phyloP scores from a whole-genome alignment of 2,888 invertebrate genomes.

The Stenotaenia linearis region DNA sequence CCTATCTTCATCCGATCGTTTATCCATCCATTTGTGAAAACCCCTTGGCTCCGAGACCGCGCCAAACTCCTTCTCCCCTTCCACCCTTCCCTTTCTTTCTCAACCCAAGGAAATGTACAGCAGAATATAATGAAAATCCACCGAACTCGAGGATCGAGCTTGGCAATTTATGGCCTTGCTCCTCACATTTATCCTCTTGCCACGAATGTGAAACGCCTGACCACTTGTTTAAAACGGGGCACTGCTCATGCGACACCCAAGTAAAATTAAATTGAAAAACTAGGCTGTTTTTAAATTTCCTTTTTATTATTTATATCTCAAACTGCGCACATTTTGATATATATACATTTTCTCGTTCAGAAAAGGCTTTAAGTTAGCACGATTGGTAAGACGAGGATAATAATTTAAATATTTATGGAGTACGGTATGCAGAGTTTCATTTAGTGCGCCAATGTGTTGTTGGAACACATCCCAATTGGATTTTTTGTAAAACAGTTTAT shows the following conservation, averaged over 20 bases:
- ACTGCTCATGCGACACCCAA: neutral
- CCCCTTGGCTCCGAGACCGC: neutral
- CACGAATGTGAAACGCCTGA: neutral
- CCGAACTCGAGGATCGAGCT: neutral
- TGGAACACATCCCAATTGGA: no score
- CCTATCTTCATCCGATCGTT: constrained; percentile 11
- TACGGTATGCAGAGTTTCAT: no score
- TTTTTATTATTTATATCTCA: neutral
- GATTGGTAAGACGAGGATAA: no score
- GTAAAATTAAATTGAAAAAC: neutral
- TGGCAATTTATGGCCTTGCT: neutral
- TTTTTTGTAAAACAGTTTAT: no score
- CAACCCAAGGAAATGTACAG: neutral
- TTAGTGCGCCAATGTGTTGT: no score
- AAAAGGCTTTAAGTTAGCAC: no score
- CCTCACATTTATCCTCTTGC: neutral
- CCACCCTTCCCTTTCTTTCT: neutral
- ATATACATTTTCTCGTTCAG: no score
- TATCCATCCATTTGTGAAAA: constrained; percentile 14
- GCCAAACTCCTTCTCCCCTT: neutral
- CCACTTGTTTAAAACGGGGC: neutral
- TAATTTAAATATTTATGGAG: no score
- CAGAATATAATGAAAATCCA: neutral
- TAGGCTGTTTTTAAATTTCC: neutral
- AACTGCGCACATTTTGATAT: no score